Conservation (phyloP, 37 sponge, comb jelly and placozoan species). For the Diacarnus erythraeanus region DNA sequence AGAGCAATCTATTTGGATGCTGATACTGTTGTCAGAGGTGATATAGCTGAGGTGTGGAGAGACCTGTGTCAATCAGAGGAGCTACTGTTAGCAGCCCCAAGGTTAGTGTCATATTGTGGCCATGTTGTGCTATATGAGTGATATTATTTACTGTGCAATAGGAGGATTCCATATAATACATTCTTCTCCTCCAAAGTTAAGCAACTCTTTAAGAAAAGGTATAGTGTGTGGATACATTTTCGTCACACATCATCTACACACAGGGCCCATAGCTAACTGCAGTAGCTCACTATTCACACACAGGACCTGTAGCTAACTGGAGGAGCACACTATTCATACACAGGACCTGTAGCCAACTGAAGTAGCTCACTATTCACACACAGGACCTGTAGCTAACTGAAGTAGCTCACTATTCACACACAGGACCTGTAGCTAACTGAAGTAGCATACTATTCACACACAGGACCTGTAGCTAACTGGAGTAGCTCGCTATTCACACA, state of each 20-base stretch:
- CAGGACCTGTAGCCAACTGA: background rate
- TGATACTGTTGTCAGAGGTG: conserved; percentile 39
- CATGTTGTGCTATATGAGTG: background rate
- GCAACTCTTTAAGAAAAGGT: conserved; percentile 40
- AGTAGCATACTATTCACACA: background rate
- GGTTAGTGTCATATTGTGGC: conserved; percentile 36
- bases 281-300: background rate
- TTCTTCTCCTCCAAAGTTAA: conserved; percentile 41
- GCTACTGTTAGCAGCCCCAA: conserved; percentile 33
- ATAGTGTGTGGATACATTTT: no score
- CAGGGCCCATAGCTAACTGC: no score
- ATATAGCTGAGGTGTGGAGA: conserved; percentile 36
- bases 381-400: background rate
- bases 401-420: background rate
- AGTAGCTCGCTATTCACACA: background rate
- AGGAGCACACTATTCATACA: background rate
- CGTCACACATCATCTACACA: no score
- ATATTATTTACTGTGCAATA: conserved; percentile 16
- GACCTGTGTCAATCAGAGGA: conserved; percentile 5
- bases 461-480: background rate
- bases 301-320: background rate
- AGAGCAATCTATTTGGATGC: conserved; percentile 53
- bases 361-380: background rate
- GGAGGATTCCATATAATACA: conserved; percentile 31
- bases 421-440: background rate